These are phyloP conservation scores for Pogonomyrmex barbatus DNA, from an alignment of 1,140 invertebrate species.

Conservation along the genomic window DNA sequence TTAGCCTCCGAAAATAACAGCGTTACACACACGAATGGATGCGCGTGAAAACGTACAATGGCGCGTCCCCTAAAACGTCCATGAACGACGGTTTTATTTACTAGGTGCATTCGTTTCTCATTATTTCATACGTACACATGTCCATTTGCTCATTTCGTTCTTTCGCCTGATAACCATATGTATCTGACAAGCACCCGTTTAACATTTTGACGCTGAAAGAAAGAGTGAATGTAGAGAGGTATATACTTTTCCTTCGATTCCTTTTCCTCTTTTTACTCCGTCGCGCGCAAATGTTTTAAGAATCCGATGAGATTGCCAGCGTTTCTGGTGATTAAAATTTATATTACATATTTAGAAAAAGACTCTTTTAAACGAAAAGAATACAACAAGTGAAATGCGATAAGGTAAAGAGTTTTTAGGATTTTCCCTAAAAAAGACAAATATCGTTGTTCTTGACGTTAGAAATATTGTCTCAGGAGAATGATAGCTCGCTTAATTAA, in stretches of 20 bases:
- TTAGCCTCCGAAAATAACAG: conserved; percentile 72
- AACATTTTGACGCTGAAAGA: not conserved
- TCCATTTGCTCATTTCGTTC: not conserved
- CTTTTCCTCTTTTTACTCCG: not conserved
- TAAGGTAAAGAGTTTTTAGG: not conserved
- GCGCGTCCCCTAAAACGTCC: conserved; percentile 33
- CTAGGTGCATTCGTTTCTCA: not conserved
- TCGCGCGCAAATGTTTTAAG: not conserved
- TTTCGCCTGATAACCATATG: not conserved
- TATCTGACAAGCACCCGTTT: too few species aligned
- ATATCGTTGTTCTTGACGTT: not conserved
- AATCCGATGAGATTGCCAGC: not conserved
- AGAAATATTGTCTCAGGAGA: not conserved
- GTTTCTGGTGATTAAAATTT: not conserved
- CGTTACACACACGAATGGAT: conserved; percentile 45
- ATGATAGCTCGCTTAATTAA: not conserved
- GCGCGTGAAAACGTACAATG: conserved; percentile 10
- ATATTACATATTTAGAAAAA: not conserved
- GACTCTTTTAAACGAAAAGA: not conserved
- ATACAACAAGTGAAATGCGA: not conserved
- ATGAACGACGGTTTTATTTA: conserved; percentile 27
- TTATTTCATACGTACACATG: not conserved
- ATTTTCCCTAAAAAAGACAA: not conserved
- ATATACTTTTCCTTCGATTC: conserved; percentile 29
- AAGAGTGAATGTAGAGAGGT: not conserved